Evolutionary conservation across 2,113 vertebrate species (phyloP).

Genomic region (Triplophysa dalaica): DNA sequence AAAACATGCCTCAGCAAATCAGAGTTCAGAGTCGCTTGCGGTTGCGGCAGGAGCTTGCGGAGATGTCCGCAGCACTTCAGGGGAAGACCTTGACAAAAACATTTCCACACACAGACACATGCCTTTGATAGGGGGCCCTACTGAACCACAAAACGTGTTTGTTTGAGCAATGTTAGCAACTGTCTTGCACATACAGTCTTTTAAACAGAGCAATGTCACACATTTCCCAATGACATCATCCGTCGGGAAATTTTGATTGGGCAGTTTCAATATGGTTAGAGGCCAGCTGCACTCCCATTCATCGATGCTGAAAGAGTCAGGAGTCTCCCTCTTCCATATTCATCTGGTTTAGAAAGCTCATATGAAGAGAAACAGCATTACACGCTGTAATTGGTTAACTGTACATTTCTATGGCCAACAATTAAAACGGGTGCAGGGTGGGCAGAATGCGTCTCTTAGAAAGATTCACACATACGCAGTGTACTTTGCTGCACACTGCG

Average conservation of each 20-base stretch:
- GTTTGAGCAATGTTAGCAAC: background rate
- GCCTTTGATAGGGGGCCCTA: background rate
- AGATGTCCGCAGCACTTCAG: slow-evolving; percentile 13
- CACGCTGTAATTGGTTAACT: too few species aligned
- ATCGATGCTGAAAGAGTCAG: too few species aligned
- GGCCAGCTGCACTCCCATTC: background rate
- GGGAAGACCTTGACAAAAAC: slow-evolving; percentile 34
- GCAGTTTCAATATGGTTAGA: background rate
- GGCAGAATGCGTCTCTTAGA: too few species aligned
- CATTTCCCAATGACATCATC: slow-evolving; percentile 13
- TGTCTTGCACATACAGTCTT: background rate
- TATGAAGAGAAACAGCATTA: too few species aligned
- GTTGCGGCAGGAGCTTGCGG: slow-evolving; percentile 5
- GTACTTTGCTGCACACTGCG: background rate
- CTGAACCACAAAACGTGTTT: too few species aligned
- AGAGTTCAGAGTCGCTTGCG: slow-evolving; percentile 11
- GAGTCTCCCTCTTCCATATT: too few species aligned
- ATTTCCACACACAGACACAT: background rate
- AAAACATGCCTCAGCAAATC: slow-evolving; percentile 36
- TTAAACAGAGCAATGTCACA: background rate
- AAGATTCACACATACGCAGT: background rate
- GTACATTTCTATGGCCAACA: too few species aligned
- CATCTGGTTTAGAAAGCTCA: too few species aligned
- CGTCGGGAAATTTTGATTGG: slow-evolving; percentile 1
- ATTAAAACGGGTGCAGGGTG: too few species aligned